Evolutionary conservation across 2,113 vertebrate species (phyloP).

Genomic region (Scatophagus argus): DNA sequence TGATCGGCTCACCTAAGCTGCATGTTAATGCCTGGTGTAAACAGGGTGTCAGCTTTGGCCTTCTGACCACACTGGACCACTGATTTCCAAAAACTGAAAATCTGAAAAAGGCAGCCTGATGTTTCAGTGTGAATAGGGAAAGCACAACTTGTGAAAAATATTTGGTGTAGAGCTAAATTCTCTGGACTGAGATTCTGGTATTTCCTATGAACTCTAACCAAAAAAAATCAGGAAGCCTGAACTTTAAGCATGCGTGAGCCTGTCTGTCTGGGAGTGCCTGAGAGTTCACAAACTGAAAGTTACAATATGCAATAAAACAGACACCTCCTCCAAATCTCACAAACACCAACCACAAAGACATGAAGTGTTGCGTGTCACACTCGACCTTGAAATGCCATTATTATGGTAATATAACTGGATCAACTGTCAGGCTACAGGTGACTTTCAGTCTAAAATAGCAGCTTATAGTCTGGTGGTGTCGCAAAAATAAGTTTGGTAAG

Average conservation of each 20-base stretch:
- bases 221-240: neutral
- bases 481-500: neutral
- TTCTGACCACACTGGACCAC: neutral
- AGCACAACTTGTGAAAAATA: too few species aligned
- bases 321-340: neutral
- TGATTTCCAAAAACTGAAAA: neutral
- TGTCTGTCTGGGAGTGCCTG: neutral
- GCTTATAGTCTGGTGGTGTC: neutral
- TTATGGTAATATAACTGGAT: neutral
- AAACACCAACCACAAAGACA: neutral
- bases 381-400: neutral
- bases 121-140: constrained; percentile 2
- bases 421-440: neutral
- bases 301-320: neutral
- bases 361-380: neutral
- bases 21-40: too few species aligned
- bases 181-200: neutral
- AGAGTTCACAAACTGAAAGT: neutral
- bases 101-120: neutral
- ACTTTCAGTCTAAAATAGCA: neutral
- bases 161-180: neutral
- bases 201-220: constrained; percentile 1
- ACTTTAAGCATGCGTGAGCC: neutral
- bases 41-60: neutral
- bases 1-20: too few species aligned